phyloP scores from a whole-genome alignment of 1,140 invertebrate species.

The Paraescarpia echinospica region DNA sequence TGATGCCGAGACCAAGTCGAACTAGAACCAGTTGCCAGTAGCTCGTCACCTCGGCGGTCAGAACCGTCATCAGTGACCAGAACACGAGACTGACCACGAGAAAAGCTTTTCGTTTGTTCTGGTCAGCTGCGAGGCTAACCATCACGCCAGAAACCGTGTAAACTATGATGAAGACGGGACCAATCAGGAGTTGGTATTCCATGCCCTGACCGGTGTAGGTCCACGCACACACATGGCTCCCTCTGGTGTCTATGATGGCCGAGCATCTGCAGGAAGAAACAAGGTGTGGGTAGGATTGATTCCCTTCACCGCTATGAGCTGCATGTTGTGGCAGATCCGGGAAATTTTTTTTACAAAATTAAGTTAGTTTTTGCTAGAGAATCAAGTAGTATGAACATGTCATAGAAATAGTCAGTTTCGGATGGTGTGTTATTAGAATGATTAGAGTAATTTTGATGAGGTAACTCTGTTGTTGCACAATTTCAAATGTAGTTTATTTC shows the following conservation, averaged over 20 bases:
- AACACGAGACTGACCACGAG: slow-evolving; percentile 76
- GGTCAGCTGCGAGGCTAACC: slow-evolving; percentile 77
- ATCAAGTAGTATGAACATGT: no score
- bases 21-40: slow-evolving; percentile 89
- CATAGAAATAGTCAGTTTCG: no score
- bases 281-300: neutral
- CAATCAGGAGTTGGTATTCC: slow-evolving; percentile 88
- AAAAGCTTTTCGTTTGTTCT: slow-evolving; percentile 65
- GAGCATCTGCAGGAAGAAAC: slow-evolving; percentile 46
- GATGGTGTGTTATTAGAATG: no score
- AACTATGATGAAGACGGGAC: slow-evolving; percentile 87
- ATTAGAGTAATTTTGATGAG: no score
- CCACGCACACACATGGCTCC: slow-evolving; percentile 77
- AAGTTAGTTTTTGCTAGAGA: no score
- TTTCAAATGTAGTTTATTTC: no score
- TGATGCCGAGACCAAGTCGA: slow-evolving; percentile 80
- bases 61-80: slow-evolving; percentile 78
- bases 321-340: no score
- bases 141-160: slow-evolving; percentile 84
- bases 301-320: no score
- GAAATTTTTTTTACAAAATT: no score
- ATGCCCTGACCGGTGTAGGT: slow-evolving; percentile 88
- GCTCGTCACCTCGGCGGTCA: slow-evolving; percentile 77
- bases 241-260: slow-evolving; percentile 52
- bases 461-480: no score